Base-by-base conservation (phyloP, 1,140 invertebrate species). In the Lepeophtheirus salmonis region DNA sequence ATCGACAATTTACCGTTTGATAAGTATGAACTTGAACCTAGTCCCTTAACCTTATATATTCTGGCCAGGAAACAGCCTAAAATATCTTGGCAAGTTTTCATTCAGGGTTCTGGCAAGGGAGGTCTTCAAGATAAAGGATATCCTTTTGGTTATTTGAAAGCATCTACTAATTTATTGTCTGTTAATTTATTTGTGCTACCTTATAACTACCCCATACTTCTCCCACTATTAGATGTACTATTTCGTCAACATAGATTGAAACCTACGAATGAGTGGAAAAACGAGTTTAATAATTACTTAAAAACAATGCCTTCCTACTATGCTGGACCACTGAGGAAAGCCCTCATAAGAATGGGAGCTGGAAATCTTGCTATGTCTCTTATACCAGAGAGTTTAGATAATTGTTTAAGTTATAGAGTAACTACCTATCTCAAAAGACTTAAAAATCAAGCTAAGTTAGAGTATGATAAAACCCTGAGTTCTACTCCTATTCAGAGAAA, bases 91-190 rank as follows among this genome's bases (percentile, higher is more conserved):
- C 94, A 97, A 80, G 87, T 94, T 14, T 95, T 90, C 72, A 81
- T 95, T 0, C 79, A 81, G 0, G 89, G 87, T 71, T 91, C 86
- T 69, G 86, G 82, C 66, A 89, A 89, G 72, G 86, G 80, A 65
- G 79, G 80, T 63, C 86, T 90, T 65, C 78, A 87, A 14, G 10
- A 10, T 41, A 12, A 41, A 12, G 87, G 85, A 21, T 83, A 89
- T 71, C 91, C 95, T 0, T 98, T 98, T 75, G 95, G 95, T 22
- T 98, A 97, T 70, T 70, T 98, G n/a, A 97, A 97, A 74, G 89
- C 92, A 0, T 89, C 87, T 62, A 94, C 90, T 18, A 92, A 88
- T 68, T 75, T 97, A 50, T 84, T 80, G 0, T 89, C 86, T 70
- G 94, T 97, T 6, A 96, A 97, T 75, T 74, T 97, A 50, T 95